phyloP scores from a whole-genome alignment of 2,113 vertebrate genomes.

The Dolichallabes microphthalmus region DNA sequence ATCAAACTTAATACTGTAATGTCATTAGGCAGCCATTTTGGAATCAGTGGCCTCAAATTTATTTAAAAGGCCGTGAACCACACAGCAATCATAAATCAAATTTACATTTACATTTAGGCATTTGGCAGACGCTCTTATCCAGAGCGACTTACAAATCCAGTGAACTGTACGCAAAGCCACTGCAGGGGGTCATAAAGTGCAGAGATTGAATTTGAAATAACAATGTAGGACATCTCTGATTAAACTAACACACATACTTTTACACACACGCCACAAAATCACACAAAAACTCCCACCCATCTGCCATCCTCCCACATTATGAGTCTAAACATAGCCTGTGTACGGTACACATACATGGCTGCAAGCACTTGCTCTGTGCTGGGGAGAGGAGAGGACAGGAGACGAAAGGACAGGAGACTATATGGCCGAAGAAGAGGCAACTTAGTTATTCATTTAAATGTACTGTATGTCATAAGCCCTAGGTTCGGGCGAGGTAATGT shows the following conservation, averaged over 20 bases:
- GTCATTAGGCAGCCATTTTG: background rate
- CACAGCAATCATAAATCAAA: background rate
- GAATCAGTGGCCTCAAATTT: background rate
- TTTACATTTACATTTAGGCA: too few species aligned
- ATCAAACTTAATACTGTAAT: background rate
- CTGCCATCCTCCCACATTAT: slow-evolving; percentile 13
- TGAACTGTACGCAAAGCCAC: background rate
- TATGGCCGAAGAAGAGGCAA: background rate
- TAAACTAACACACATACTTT: background rate
- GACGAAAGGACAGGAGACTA: background rate
- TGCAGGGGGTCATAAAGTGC: background rate
- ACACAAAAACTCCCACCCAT: background rate
- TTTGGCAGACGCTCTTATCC: too few species aligned
- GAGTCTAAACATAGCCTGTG: slow-evolving; percentile 7
- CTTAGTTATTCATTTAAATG: background rate
- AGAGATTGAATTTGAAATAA: background rate
- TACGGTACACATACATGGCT: background rate
- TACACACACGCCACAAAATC: slow-evolving; percentile 1
- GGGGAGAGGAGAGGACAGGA: background rate
- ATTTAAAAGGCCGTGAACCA: background rate
- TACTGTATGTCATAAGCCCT: background rate
- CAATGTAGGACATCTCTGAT: background rate
- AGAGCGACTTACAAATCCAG: too few species aligned
- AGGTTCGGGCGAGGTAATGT: background rate
- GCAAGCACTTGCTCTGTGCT: background rate